phyloP scores from a whole-genome alignment of 2,797 vertebrate genomes.

The Anabacerthia variegaticeps region DNA sequence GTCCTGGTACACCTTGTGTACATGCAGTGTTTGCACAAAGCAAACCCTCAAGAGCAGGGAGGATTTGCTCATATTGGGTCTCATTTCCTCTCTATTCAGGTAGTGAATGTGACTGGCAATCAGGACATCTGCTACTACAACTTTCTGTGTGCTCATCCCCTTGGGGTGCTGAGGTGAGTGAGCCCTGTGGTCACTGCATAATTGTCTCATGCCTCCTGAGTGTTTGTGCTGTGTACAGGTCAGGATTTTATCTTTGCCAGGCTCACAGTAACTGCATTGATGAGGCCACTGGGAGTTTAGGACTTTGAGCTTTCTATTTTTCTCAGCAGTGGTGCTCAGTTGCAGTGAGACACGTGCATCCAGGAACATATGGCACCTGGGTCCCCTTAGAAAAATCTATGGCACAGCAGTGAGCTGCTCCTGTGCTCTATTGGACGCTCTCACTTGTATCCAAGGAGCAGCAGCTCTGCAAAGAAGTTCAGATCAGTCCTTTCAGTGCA shows the following conservation, averaged over 20 bases:
- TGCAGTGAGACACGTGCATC: not conserved
- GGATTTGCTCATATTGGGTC: not conserved
- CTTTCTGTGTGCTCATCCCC: slow-evolving; percentile 82
- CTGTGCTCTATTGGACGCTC: rapidly evolving
- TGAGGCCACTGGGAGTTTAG: not conserved
- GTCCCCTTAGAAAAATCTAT: not conserved
- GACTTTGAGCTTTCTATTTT: not conserved
- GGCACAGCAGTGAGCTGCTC: not conserved
- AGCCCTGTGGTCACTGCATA: rapidly evolving
- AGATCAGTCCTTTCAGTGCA: not conserved
- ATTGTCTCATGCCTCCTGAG: not conserved
- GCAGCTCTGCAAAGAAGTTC: not conserved
- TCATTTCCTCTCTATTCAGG: slow-evolving; percentile 58
- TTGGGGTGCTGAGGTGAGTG: slow-evolving; percentile 80
- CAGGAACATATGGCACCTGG: not conserved
- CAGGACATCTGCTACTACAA: slow-evolving; percentile 87
- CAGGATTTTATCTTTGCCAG: not conserved
- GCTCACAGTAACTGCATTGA: not conserved
- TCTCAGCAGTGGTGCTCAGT: not conserved
- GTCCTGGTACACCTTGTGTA: not conserved
- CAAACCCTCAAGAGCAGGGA: not conserved
- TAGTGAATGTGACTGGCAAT: slow-evolving; percentile 82
- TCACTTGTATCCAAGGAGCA: not conserved
- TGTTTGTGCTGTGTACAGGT: not conserved
- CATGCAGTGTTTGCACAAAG: not conserved